Evolutionary conservation across 2,797 vertebrate genomes (phyloP).

Genomic region (Crocidura indochinensis): DNA sequence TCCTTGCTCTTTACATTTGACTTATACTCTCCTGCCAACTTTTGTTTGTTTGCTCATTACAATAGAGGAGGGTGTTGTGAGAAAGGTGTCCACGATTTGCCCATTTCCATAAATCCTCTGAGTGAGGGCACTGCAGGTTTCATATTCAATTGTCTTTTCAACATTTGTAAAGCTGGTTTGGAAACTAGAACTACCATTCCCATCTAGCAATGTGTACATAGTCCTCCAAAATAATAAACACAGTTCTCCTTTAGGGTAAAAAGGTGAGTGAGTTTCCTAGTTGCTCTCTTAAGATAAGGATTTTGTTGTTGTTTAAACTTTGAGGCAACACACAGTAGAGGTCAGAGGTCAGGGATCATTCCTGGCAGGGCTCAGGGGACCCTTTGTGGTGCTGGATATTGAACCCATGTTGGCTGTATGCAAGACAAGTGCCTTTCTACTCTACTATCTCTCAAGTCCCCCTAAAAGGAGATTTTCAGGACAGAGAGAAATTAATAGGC

Average conservation of each 20-base stretch:
- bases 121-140: not conserved
- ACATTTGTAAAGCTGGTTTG: not conserved
- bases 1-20: not conserved
- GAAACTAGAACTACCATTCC: not conserved
- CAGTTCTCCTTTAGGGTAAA: not conserved
- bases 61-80: not conserved
- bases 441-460: no score
- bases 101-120: not conserved
- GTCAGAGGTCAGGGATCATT: no score
- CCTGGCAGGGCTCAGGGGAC: no score
- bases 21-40: not conserved
- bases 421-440: no score
- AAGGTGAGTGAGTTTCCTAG: not conserved
- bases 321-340: no score
- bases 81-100: not conserved
- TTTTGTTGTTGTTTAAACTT: no score
- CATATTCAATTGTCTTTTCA: not conserved
- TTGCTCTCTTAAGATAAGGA: no score
- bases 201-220: not conserved
- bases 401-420: no score
- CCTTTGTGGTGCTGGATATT: no score
- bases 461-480: no score
- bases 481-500: no score
- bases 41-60: not conserved
- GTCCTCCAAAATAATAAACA: conserved; percentile 29